Conservation (phyloP, 1,140 invertebrate genomes). For the Caenorhabditis remanei region DNA sequence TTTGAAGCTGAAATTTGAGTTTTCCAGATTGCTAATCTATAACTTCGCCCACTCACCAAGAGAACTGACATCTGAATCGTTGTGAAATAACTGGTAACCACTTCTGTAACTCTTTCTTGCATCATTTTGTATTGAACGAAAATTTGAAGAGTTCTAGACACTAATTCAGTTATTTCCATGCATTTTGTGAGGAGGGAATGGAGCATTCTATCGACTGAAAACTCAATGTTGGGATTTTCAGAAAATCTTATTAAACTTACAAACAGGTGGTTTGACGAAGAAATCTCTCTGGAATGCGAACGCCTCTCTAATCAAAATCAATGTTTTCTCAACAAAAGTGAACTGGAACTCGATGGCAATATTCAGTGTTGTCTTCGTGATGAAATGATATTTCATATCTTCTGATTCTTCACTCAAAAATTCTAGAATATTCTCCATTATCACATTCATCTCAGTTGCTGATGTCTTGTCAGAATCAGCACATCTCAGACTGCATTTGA, state of each 20-base stretch:
- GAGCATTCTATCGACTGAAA: slow-evolving; percentile 49
- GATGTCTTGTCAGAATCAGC: background rate
- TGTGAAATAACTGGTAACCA: slow-evolving; percentile 46
- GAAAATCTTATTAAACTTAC: background rate
- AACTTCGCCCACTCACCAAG: background rate
- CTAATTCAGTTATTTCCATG: slow-evolving; percentile 15
- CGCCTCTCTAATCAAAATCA: slow-evolving; percentile 24
- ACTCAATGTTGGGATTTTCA: background rate
- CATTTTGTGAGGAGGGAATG: slow-evolving; percentile 18
- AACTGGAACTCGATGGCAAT: slow-evolving; percentile 17
- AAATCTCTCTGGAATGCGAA: slow-evolving; percentile 41
- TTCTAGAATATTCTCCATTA: slow-evolving; percentile 39
- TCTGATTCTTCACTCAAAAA: slow-evolving; percentile 56
- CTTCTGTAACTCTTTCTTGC: slow-evolving; percentile 42
- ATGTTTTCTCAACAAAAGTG: background rate
- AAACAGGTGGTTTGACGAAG: slow-evolving; percentile 8
- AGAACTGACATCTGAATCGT: slow-evolving; percentile 44
- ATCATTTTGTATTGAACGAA: slow-evolving; percentile 52
- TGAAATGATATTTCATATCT: slow-evolving; percentile 22
- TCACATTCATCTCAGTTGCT: slow-evolving; percentile 14
- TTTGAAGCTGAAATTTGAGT: slow-evolving; percentile 20
- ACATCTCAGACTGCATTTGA: slow-evolving; percentile 23
- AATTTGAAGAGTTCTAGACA: slow-evolving; percentile 26
- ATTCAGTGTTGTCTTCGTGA: background rate
- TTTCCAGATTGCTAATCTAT: background rate